Conservation (phyloP, 23 tunicate species). For the Styela clava region DNA sequence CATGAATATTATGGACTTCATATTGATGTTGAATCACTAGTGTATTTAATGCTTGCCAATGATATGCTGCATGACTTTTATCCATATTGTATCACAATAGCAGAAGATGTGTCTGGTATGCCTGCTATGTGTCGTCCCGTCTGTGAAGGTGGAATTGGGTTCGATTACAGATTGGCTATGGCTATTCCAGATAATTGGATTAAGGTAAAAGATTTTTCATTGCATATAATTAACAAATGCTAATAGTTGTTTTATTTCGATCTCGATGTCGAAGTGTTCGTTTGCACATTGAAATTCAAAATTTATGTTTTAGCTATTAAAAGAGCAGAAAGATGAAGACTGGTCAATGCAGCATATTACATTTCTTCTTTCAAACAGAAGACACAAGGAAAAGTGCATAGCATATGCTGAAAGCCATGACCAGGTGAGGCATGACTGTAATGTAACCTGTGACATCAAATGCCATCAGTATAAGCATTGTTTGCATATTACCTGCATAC, state of each 20-base stretch:
- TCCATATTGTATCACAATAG: slow-evolving; percentile 74
- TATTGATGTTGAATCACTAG: slow-evolving; percentile 86
- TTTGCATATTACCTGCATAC: too few species aligned
- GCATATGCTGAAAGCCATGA: slow-evolving; percentile 99
- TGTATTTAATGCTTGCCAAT: slow-evolving; percentile 85
- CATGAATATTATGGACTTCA: slow-evolving; percentile 93
- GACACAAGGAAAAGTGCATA: slow-evolving; percentile 95
- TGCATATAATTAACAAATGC: not conserved
- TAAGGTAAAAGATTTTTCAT: slow-evolving; percentile 36
- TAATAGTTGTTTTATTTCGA: not conserved
- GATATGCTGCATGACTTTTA: slow-evolving; percentile 56
- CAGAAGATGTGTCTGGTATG: slow-evolving; percentile 99
- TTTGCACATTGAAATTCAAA: too few species aligned
- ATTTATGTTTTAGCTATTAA: slow-evolving; percentile 81
- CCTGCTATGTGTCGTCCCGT: slow-evolving; percentile 99
- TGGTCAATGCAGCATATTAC: slow-evolving; percentile 87
- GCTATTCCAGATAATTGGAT: slow-evolving; percentile 99
- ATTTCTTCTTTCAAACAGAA: slow-evolving; percentile 80
- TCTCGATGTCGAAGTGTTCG: not conserved
- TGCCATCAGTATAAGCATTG: too few species aligned
- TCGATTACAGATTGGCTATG: slow-evolving; percentile 97
- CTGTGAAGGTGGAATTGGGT: slow-evolving; percentile 91
- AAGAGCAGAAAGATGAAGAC: slow-evolving; percentile 90
- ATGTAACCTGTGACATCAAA: not conserved
- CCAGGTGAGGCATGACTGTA: slow-evolving; percentile 38